Evolutionary conservation across 2,113 vertebrate species (phyloP).

Genomic region (Varanus komodoensis): DNA sequence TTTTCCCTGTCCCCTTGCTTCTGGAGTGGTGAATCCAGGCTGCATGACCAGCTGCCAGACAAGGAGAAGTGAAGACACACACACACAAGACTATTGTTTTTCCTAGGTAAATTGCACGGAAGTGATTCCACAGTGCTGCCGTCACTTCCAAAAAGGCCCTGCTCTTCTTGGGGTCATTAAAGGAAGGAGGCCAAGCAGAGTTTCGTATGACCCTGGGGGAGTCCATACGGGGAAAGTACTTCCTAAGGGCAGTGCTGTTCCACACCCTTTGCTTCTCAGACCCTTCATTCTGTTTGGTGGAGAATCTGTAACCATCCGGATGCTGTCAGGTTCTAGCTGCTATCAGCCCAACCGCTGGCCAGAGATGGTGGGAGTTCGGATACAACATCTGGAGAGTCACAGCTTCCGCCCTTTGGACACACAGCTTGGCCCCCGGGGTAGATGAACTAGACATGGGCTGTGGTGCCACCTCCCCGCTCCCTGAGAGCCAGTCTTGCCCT

Average conservation of each 20-base stretch:
- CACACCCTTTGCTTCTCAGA: background rate
- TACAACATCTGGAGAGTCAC: too few species aligned
- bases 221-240: background rate
- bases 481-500: too few species aligned
- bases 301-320: background rate
- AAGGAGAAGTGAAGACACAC: background rate
- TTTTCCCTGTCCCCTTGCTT: background rate
- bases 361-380: background rate
- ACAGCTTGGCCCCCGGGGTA: too few species aligned
- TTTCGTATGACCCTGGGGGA: background rate
- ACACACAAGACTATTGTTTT: background rate
- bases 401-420: too few species aligned
- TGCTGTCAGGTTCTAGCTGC: background rate
- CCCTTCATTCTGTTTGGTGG: background rate
- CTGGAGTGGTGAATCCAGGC: background rate
- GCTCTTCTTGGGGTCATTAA: background rate
- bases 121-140: background rate
- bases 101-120: background rate
- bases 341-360: background rate
- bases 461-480: too few species aligned
- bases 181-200: background rate
- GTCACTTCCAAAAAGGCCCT: background rate
- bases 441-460: too few species aligned
- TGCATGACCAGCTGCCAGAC: background rate
- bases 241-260: background rate